Evolutionary conservation across 2,797 vertebrate genomes (phyloP).

Genomic region (Pterois miles): DNA sequence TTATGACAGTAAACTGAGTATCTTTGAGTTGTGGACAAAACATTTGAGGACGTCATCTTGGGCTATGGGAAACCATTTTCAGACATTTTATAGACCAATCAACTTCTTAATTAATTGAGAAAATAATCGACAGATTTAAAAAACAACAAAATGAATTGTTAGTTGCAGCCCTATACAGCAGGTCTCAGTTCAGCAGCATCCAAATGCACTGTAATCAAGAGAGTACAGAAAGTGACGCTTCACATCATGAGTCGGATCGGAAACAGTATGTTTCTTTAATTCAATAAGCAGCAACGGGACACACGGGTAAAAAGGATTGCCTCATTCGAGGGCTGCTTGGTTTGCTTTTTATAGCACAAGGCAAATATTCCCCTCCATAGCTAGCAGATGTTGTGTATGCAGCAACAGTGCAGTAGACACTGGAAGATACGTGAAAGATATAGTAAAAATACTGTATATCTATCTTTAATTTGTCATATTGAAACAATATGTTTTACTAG

Average conservation of each 20-base stretch:
- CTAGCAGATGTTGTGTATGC: slow-evolving; percentile 19
- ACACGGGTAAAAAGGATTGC: slow-evolving; percentile 15
- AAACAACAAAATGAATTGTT: no score
- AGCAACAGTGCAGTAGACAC: slow-evolving; percentile 4
- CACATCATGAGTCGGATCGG: slow-evolving; percentile 5
- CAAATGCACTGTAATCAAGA: slow-evolving; percentile 32
- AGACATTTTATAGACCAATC: no score
- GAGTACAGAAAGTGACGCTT: slow-evolving; percentile 29
- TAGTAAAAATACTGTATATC: not conserved
- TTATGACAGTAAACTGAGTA: no score
- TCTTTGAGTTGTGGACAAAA: no score
- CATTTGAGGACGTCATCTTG: no score
- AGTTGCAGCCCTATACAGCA: not conserved
- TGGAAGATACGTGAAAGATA: not conserved
- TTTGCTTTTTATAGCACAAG: slow-evolving; percentile 39
- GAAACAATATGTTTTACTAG: not conserved
- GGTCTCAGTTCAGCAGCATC: slow-evolving; percentile 23
- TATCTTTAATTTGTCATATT: not conserved
- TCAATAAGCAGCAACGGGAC: slow-evolving; percentile 38
- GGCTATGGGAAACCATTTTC: no score
- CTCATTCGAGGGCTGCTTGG: slow-evolving; percentile 37
- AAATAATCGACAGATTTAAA: no score
- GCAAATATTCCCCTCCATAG: slow-evolving; percentile 32
- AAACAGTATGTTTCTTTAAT: slow-evolving; percentile 42
- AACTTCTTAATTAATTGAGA: no score